phyloP scores from a whole-genome alignment of 2,888 invertebrate species.

The Dynastes maya region DNA sequence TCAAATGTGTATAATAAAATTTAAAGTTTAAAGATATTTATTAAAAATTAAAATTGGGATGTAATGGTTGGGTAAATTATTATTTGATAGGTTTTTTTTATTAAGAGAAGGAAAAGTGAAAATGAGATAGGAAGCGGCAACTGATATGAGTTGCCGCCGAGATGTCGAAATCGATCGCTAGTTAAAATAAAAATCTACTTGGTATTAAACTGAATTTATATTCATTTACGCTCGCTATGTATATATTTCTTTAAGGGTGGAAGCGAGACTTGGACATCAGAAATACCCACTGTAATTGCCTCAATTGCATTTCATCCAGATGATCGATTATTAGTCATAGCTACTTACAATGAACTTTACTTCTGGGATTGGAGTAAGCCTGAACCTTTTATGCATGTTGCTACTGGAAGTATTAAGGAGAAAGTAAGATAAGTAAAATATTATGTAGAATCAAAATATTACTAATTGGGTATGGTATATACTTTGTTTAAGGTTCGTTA shows the following conservation, averaged over 20 bases:
- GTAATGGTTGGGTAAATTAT: too few species aligned
- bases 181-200: too few species aligned
- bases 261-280: constrained; percentile 87
- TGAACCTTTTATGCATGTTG: constrained; percentile 82
- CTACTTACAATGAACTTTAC: constrained; percentile 86
- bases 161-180: too few species aligned
- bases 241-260: constrained; percentile 77
- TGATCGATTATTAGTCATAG: constrained; percentile 87
- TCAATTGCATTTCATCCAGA: constrained; percentile 91
- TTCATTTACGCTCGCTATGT: too few species aligned
- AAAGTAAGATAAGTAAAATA: constrained; percentile 74
- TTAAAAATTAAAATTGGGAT: too few species aligned
- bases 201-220: too few species aligned
- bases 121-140: too few species aligned
- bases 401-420: constrained; percentile 84
- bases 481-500: constrained; percentile 74
- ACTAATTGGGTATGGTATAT: not conserved
- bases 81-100: too few species aligned
- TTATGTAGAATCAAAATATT: not conserved
- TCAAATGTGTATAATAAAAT: too few species aligned
- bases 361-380: constrained; percentile 93
- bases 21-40: too few species aligned
- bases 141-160: too few species aligned
- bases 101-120: too few species aligned
- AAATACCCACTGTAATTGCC: constrained; percentile 83